Percentiles rank a stretch among this genome's conserved stretches.
Conservation (phyloP, 1,140 invertebrate species). For the Meloidogyne chitwoodi region DNA sequence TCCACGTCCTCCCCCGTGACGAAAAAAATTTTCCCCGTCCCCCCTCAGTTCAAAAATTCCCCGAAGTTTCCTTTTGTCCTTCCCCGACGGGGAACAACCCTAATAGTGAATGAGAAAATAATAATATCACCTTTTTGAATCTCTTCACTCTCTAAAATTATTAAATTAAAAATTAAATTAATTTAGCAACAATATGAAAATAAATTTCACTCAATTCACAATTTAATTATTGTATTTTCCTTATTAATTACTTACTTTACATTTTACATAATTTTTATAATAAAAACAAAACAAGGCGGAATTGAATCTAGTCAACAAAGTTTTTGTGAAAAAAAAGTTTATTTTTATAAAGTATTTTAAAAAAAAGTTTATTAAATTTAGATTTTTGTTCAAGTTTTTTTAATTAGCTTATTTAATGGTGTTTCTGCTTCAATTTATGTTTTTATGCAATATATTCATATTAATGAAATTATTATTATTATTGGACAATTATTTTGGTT, state of each 20-base stretch:
- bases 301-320: not conserved
- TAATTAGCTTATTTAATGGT: conserved; percentile 24
- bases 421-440: conserved; percentile 13
- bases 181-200: not conserved
- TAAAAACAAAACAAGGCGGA: not conserved
- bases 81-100: no score
- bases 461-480: conserved; percentile 21
- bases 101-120: no score
- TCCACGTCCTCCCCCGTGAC: no score
- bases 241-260: not conserved
- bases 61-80: no score
- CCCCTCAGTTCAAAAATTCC: no score
- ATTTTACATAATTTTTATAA: not conserved
- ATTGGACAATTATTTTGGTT: conserved; percentile 15
- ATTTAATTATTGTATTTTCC: not conserved
- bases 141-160: no score
- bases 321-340: not conserved
- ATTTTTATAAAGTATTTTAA: not conserved
- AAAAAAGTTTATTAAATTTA: not conserved
- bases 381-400: conserved; percentile 23
- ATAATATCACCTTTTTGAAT: no score
- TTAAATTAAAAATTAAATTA: not conserved
- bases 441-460: conserved; percentile 10
- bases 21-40: no score
- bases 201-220: not conserved